These are phyloP conservation scores for Lithobates sylvaticus DNA, from an alignment of 2,797 vertebrate species.

Conservation along the genomic window DNA sequence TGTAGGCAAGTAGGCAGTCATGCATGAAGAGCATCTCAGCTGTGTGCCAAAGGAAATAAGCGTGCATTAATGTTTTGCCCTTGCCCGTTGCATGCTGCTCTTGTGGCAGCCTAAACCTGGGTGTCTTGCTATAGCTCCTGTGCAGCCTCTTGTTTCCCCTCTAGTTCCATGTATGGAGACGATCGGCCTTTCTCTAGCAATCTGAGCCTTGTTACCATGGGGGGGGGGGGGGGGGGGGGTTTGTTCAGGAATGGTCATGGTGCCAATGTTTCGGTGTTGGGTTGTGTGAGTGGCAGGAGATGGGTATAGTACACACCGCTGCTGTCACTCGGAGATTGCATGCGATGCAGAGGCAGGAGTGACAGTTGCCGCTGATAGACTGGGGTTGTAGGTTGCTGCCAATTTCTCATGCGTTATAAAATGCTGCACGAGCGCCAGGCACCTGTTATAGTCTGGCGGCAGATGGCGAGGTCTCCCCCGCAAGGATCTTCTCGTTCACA, in stretches of 20 bases:
- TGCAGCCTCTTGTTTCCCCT: background rate
- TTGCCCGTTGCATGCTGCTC: background rate
- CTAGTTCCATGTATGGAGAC: background rate
- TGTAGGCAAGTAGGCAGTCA: background rate
- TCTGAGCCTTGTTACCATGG: background rate
- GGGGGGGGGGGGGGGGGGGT: no score
- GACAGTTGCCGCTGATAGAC: background rate
- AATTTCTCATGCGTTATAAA: background rate
- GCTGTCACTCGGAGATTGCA: background rate
- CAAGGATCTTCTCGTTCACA: background rate
- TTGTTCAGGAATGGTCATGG: background rate
- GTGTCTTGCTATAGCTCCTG: background rate
- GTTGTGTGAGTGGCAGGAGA: background rate
- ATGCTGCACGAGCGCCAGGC: background rate
- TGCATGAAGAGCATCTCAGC: background rate
- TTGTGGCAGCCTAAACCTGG: background rate
- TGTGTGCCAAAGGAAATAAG: background rate
- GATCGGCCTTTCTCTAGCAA: background rate
- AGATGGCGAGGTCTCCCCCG: background rate
- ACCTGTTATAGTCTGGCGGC: background rate
- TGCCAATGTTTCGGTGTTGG: background rate
- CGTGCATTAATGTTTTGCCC: background rate
- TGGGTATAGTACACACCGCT: background rate
- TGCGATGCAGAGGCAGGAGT: background rate
- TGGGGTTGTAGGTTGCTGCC: background rate